Conservation (phyloP, 64 coral and sea anemone genomes). For the Montipora cactus region DNA sequence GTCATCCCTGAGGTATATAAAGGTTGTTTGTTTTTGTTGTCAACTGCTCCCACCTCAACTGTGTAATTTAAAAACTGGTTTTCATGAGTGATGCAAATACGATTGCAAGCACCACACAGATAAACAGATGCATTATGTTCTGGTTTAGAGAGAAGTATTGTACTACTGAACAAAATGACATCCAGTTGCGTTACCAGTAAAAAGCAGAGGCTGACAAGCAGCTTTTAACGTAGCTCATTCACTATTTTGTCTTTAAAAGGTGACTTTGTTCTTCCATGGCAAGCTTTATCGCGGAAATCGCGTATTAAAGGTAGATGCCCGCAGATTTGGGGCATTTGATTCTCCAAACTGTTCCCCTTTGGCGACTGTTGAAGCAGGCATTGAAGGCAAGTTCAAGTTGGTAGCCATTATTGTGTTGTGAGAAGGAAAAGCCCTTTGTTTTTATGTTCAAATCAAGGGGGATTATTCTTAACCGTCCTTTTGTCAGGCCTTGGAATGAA, state of each 20-base stretch:
- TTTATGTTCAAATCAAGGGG: too few species aligned
- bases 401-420: neutral
- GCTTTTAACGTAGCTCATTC: neutral
- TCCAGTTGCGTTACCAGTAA: too few species aligned
- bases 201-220: neutral
- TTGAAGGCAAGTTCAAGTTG: conserved; percentile 63
- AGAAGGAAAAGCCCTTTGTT: too few species aligned
- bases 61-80: too few species aligned
- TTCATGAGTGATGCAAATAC: too few species aligned
- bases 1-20: conserved; percentile 90
- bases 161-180: too few species aligned
- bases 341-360: conserved; percentile 91
- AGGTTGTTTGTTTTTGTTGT: neutral
- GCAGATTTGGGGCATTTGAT: conserved; percentile 97
- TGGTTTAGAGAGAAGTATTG: too few species aligned
- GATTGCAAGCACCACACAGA: too few species aligned
- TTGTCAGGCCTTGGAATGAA: too few species aligned
- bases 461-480: too few species aligned
- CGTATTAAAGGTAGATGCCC: conserved; percentile 88
- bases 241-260: conserved; percentile 32
- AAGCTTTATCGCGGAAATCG: conserved; percentile 96
- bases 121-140: too few species aligned
- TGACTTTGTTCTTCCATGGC: conserved; percentile 95
- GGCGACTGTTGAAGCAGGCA: conserved; percentile 81
- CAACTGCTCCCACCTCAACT: neutral